Base-by-base conservation (phyloP, 2,797 vertebrate species). In the Brachymystax lenok region DNA sequence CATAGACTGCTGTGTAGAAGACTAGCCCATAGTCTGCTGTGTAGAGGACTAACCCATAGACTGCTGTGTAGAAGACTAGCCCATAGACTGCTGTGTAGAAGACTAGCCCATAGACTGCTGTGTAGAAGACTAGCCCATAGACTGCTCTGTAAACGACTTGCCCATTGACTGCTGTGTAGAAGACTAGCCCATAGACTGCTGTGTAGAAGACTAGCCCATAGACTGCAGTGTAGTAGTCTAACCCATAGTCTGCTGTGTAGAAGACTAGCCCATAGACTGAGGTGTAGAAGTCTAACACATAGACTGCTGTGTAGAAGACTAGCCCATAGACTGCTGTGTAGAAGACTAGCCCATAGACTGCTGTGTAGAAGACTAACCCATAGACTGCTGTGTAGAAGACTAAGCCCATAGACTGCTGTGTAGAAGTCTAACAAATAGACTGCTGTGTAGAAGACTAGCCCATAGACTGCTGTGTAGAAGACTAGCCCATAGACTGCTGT, bases 231-330 rank as follows among this genome's bases (percentile, higher is more conserved):
- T 56, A 27, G 27, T 1, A 27, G 27, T 1, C 27, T 27, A 27
- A 2, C 27, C 27, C 27, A 27, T 27, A 27, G 27, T 1, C 27
- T 27, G 27, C 27, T 27, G 27, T 16, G 40, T 17, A 54, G 52
- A 16, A 54, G 52, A 54, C 16, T 54, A 14, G 16, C 5, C 16
- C 52, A 54, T 54, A 54, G 52, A 17, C 17, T 74, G 56, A 69
- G 82, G 79, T 80, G 72, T 35, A 21, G 21, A 24, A 12, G 19
- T 10, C n/a, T 71, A 17, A 74, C 85, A 85, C 80, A 77, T 51
- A 81, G 71, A 80, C 52, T 33, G 64, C 74, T 54, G 17, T 4
- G 14, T 59, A 61, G 56, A 19, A 61, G 5, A 61, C 56, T 51
- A 6, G 2, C 19, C 61, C 17, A 4, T 63, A 30, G 28, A 30